Base-by-base conservation (phyloP, 2,797 vertebrate genomes). In the Rhabdomys pumilio region DNA sequence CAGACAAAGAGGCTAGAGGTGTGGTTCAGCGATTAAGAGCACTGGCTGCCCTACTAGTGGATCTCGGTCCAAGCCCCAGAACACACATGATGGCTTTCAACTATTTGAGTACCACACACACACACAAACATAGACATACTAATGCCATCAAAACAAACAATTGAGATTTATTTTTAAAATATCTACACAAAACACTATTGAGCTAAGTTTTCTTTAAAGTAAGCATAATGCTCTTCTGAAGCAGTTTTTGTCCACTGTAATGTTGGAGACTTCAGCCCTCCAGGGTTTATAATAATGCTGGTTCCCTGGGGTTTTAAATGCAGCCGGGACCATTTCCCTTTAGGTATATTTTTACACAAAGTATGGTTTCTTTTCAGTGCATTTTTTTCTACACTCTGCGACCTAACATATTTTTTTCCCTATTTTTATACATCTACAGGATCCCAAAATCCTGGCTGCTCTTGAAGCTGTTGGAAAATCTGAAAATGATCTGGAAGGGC, bases 401-500 rank as follows among this genome's bases (percentile, higher is more conserved):
- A 91, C 59, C 34, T 98, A 94, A 98, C 81, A 31, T 85, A 29
- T 53, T 83, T 85, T 85, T 38, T 96, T 55, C 82, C 83, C 96
- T 98, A 29, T 97, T n/a, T 98, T 67, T 92, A 82, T 75, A 26
- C 63, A 41, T 92, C 47, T 91, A 95, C 89, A 99, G 99, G 99
- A 99, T 98, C 99, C 99, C 38, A 99, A 99, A 98, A 99, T 99
- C 95, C 95, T 99, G 83, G 99, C 99, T 2, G 99, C 99, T 4
- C 99, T 99, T 0, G 99, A 99, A 98, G 98, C 99, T 92, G 98
- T 98, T 50, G 99, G 99, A 92, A 99, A 99, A 98, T 98, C 98
- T 0, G 99, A 99, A 98, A 98, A 99, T 1, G 99, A 99, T 94
- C 89, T 99, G 97, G 99, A 99, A 95, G 99, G 99, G 59, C 99